Evolutionary conservation across 1,140 invertebrate genomes (phyloP), one percentile per base, ranked within the genome.

Genomic region (Brachionus angularis): DNA sequence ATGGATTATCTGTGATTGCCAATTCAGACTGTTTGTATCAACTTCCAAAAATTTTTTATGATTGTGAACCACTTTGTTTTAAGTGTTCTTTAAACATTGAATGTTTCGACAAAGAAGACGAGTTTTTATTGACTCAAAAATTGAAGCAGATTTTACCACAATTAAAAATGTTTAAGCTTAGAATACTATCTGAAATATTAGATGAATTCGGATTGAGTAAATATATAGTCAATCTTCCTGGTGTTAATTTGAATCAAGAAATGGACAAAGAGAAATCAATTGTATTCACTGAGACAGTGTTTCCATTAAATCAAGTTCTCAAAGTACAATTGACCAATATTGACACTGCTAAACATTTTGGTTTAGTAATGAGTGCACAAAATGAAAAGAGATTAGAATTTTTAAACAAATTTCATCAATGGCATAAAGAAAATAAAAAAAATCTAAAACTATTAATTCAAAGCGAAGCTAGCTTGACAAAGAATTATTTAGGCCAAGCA

Each of bases 401-500:
- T 34, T 33, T 67, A 33, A 16, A n/a, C 39, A 31, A 47, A 31
- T 67, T 67, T 47, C 62, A 67, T 46, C 62, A 50, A 23, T 67
- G 62, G 62, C 62, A 67, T n/a, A 47, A 46, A 47, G 42, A 67
- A 18, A 67, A 67, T 18, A 67, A 67, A 18, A 33, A 27, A 12
- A 47, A n/a, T 27, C 27, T 67, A 16, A 46, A 47, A 14, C n/a
- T n/a, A 1, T 27, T 67, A 10, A 16, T 42, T 10, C 10, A 42
- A 2, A 36, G n/a, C 23, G 47, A 29, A 25, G 62, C 16, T 16
- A 42, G 16, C 10, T 10, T 42, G 39, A 42, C 10, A 10, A 42
- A 42, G 39, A 10, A 67, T 12, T 27, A 31, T 0, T 31, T 16
- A 21, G 42, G 23, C 4, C 29, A 67, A 47, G 29, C 62, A 34